A percentile compares a stretch with the other conserved stretches of the same genome.
These are phyloP conservation scores for Progne subis DNA, from an alignment of 2,113 vertebrate genomes.

Conservation along the genomic window DNA sequence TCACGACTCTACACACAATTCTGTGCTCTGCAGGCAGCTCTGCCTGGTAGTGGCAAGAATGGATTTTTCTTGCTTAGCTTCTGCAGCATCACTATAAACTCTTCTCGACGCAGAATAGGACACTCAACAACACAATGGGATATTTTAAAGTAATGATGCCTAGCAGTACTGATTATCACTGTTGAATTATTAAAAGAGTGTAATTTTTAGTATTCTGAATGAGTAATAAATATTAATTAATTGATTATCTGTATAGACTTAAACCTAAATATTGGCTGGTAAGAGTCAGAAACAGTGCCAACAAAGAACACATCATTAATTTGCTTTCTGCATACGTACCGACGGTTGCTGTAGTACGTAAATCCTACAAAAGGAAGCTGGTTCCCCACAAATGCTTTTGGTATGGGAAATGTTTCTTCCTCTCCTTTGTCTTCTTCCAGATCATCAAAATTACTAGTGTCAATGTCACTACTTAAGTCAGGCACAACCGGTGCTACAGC, in stretches of 20 bases:
- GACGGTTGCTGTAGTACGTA: slow-evolving; percentile 93
- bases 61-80: background rate
- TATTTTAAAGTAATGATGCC: background rate
- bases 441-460: slow-evolving; percentile 99
- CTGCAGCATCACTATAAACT: background rate
- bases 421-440: slow-evolving; percentile 97
- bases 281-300: background rate
- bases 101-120: background rate
- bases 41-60: background rate
- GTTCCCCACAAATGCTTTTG: slow-evolving; percentile 98
- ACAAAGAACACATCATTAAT: background rate
- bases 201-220: background rate
- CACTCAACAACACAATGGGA: background rate
- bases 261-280: background rate
- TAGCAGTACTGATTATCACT: background rate
- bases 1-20: background rate
- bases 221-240: background rate
- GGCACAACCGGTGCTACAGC: slow-evolving; percentile 97
- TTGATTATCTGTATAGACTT: background rate
- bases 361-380: slow-evolving; percentile 98
- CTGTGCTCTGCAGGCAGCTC: background rate
- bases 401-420: slow-evolving; percentile 97
- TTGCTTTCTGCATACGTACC: slow-evolving; percentile 78
- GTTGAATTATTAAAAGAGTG: background rate
- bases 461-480: slow-evolving; percentile 95